Base-by-base conservation (phyloP, 2,797 vertebrate genomes). In the Fistularia tabacaria region DNA sequence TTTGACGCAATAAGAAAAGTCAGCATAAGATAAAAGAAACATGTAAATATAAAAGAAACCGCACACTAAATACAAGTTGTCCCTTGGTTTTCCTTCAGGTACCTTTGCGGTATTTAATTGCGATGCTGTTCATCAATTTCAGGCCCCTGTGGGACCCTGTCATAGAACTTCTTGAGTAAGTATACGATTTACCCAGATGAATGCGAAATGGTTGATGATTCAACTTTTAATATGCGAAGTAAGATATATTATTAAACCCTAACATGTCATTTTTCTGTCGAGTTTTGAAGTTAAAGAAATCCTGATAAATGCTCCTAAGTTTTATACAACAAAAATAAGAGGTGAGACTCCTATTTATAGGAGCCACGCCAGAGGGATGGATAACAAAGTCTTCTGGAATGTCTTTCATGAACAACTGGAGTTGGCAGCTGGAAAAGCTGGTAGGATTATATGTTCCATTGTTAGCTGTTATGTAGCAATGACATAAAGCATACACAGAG, bases 41-140 rank as follows among this genome's bases (percentile, higher is more conserved):
- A 5, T 25, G 25, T 2, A 25, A 25, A 25, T 25, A 5, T 25
- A 25, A 25, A 25, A 25, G 25, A 25, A 25, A 25, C 25, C 5
- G 25, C 25, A 25, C 25, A 25, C 25, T 25, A 25, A 25, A 25
- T 25, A 25, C 25, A 25, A 25, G 25, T 25, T 25, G 25, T 25
- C 25, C 2, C 25, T 25, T 25, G 25, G 25, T 2, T 25, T 25
- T 25, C 25, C 15, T 48, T 7, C 87, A 99, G 97, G 93, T 95
- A 14, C 94, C 97, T 10, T 89, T 99, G 67, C 92, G 94, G 7
- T 99, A 97, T 81, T 92, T 99, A 59, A 82, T 97, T 10, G 92
- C 94, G 37, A 97, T 98, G 96, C 87, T 99, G 46, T 98, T 95
- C 52, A 57, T 98, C 66, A 99, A 99, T 87, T 99, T 99, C 89